These are phyloP conservation scores for Watsonalla binaria DNA, from an alignment of 2,888 invertebrate species.

Conservation along the genomic window DNA sequence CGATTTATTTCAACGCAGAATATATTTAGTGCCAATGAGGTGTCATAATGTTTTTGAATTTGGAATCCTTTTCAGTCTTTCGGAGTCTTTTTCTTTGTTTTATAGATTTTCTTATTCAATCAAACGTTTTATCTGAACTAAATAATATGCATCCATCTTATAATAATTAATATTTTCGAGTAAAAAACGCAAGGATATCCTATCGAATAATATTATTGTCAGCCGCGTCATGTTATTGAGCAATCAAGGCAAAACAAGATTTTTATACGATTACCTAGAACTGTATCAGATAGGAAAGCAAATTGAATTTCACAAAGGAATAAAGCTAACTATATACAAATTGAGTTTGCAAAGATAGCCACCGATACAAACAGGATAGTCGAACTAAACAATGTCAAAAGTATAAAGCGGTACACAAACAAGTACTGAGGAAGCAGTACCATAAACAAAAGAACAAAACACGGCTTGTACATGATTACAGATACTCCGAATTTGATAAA, in stretches of 20 bases:
- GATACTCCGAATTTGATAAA: slow-evolving; percentile 21
- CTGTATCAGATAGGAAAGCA: slow-evolving; percentile 17
- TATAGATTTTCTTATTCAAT: too few relatives aligned
- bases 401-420: slow-evolving; percentile 22
- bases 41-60: too few relatives aligned
- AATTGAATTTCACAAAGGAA: slow-evolving; percentile 17
- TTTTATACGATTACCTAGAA: slow-evolving; percentile 5
- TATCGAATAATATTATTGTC: slow-evolving; percentile 16
- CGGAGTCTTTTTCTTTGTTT: too few relatives aligned
- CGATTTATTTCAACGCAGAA: neutral
- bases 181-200: slow-evolving; percentile 1
- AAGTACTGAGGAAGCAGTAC: slow-evolving; percentile 43
- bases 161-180: slow-evolving; percentile 2
- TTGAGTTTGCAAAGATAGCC: neutral
- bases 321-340: slow-evolving; percentile 20
- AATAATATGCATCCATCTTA: too few relatives aligned
- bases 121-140: too few relatives aligned
- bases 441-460: slow-evolving; percentile 53
- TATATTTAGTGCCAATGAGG: too few relatives aligned
- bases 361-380: slow-evolving; percentile 17
- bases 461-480: slow-evolving; percentile 25
- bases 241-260: slow-evolving; percentile 9
- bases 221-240: slow-evolving; percentile 12
- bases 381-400: slow-evolving; percentile 21
- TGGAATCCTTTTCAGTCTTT: too few relatives aligned